These are phyloP conservation scores for Anagyrus pseudococci DNA, from an alignment of 2,888 invertebrate genomes.

Conservation along the genomic window DNA sequence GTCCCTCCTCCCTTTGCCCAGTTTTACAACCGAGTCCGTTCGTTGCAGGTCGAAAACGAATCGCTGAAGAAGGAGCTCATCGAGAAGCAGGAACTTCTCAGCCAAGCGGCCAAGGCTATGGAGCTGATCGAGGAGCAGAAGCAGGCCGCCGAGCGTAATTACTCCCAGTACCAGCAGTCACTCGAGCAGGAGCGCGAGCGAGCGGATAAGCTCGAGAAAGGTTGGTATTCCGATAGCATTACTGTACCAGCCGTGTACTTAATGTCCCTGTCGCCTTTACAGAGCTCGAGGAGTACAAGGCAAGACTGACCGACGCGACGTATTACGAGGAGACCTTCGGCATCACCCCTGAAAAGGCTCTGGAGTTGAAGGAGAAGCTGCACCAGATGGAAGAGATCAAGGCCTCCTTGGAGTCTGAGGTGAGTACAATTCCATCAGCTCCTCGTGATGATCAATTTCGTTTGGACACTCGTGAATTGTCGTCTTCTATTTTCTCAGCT, in stretches of 20 bases:
- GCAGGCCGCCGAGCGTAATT: constrained; percentile 59
- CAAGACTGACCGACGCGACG: constrained; percentile 47
- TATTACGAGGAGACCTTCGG: constrained; percentile 55
- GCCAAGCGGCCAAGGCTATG: constrained; percentile 84
- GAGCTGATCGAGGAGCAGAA: constrained; percentile 75
- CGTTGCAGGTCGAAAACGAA: constrained; percentile 75
- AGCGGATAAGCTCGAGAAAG: constrained; percentile 52
- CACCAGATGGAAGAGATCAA: constrained; percentile 55
- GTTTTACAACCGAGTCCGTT: background rate
- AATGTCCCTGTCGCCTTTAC: background rate
- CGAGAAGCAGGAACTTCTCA: constrained; percentile 84
- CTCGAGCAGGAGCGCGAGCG: constrained; percentile 51
- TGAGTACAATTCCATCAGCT: constrained; percentile 38
- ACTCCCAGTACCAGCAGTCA: constrained; percentile 53
- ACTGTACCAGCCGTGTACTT: background rate
- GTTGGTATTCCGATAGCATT: constrained; percentile 45
- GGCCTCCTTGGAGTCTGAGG: constrained; percentile 55
- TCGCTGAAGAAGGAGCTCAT: constrained; percentile 77
- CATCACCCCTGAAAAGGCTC: constrained; percentile 52
- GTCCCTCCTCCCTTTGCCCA: background rate
- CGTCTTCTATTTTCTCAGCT: no score
- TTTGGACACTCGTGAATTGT: no score
- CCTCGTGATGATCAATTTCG: no score
- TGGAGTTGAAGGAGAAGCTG: constrained; percentile 56
- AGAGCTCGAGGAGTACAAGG: constrained; percentile 43